Base-by-base conservation (phyloP, 1,140 invertebrate species). In the Globodera rostochiensis region DNA sequence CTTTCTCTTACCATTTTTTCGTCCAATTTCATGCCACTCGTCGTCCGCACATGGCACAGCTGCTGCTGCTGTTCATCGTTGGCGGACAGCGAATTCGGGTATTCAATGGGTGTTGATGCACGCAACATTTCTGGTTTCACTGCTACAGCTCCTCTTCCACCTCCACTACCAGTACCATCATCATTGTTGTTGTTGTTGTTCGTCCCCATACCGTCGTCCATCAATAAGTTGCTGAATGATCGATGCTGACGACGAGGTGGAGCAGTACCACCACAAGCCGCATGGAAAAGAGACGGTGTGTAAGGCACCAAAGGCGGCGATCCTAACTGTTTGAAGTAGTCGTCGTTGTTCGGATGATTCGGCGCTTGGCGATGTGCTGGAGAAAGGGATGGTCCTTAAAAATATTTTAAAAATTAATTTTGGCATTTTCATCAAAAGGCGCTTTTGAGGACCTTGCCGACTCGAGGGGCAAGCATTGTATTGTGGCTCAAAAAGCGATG, bases 41-140 rank as follows among this genome's bases (percentile, higher is more conserved):
- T 36, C 2, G 36, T 36, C 36, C 36, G 36, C 36, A 36, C 36
- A 36, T 36, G 36, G 36, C 36, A 36, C 36, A 36, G 36, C 36
- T 3, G 36, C 36, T 36, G 36, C 36, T 36, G 36, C 36, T 36
- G 36, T 36, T 36, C 36, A 36, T 36, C 36, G 36, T 36, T 36
- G 36, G 36, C 36, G 2, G 36, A 36, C 36, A 36, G 36, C 36
- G 36, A 36, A 36, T 15, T 60, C 19, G 36, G 36, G 2, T 36
- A 36, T 36, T 76, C 74, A 76, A 76, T 76, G 57, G 74, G 74
- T 19, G 74, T 76, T n/a, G 50, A 76, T 3, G 74, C 57, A 57
- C 36, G 15, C 66, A 76, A 76, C 74, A 76, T 76, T 57, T 76
- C 74, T n/a, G 50, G 19, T 15, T 64, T 64, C 36, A 36, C 19